Percentiles rank a stretch among this genome's conserved stretches.
phyloP scores from a whole-genome alignment of 2,888 invertebrate genomes.

The Drosophila setosimentum region DNA sequence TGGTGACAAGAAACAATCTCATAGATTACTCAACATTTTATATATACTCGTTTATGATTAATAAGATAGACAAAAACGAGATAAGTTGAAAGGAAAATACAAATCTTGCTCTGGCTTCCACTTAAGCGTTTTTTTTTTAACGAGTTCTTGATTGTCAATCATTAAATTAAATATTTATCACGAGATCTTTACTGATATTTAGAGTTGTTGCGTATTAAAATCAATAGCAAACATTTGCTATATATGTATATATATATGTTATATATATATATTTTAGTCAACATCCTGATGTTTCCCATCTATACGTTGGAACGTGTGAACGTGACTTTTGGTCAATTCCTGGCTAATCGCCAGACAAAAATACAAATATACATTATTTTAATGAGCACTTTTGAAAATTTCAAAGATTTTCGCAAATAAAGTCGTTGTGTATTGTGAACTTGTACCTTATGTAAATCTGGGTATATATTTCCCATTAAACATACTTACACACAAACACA shows the following conservation, averaged over 20 bases:
- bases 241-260: not conserved
- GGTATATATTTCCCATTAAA: not conserved
- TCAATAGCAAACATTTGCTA: not conserved
- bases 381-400: conserved; percentile 42
- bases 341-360: conserved; percentile 33
- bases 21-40: not conserved
- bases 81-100: not conserved
- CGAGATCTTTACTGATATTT: not conserved
- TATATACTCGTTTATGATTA: not conserved
- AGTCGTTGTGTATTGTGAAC: not conserved
- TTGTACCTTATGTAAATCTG: conserved; percentile 19
- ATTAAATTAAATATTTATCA: conserved; percentile 4
- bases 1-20: not conserved
- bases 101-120: not conserved
- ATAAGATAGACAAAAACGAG: not conserved
- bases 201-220: not conserved
- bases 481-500: conserved; percentile 20
- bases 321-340: conserved; percentile 35
- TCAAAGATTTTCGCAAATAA: conserved; percentile 34
- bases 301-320: conserved; percentile 31
- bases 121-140: not conserved
- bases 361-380: conserved; percentile 22
- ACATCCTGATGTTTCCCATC: conserved; percentile 36
- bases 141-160: not conserved
- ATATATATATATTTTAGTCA: not conserved